Evolutionary conservation across 2,797 vertebrate species (phyloP).

Genomic region (Enteromius radiatus): DNA sequence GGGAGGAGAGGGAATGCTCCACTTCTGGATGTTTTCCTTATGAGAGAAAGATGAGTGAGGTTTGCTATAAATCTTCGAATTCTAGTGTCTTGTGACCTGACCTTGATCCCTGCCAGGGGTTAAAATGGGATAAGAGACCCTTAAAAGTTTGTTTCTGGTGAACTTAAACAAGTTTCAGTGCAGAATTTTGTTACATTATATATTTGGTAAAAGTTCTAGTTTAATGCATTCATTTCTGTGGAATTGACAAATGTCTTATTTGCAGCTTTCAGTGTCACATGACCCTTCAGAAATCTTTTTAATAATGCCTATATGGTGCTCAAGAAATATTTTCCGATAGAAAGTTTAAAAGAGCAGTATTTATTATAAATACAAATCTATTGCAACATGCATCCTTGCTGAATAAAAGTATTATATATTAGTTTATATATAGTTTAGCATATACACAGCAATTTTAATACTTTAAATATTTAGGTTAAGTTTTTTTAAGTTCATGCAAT

Average conservation of each 20-base stretch:
- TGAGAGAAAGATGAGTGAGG: background rate
- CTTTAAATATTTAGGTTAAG: background rate
- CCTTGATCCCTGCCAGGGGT: background rate
- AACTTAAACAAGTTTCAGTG: background rate
- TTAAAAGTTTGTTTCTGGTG: background rate
- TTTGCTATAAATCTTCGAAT: background rate
- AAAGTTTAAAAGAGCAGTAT: background rate
- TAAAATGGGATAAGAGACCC: background rate
- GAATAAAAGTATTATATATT: background rate
- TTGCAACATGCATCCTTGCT: background rate
- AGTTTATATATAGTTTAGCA: no score
- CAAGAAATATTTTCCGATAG: background rate
- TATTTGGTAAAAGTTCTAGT: background rate
- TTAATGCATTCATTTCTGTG: background rate
- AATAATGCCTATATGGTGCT: background rate
- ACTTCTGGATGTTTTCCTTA: conserved; percentile 5
- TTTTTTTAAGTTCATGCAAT: background rate
- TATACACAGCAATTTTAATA: no score
- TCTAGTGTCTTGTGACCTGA: background rate
- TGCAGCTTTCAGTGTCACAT: background rate
- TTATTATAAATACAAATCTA: background rate
- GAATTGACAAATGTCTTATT: no score
- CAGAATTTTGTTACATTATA: background rate
- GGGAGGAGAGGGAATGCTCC: conserved; percentile 17
- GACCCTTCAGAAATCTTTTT: background rate